Conservation (phyloP, 2,797 vertebrate genomes). For the Gephyroberyx darwinii region DNA sequence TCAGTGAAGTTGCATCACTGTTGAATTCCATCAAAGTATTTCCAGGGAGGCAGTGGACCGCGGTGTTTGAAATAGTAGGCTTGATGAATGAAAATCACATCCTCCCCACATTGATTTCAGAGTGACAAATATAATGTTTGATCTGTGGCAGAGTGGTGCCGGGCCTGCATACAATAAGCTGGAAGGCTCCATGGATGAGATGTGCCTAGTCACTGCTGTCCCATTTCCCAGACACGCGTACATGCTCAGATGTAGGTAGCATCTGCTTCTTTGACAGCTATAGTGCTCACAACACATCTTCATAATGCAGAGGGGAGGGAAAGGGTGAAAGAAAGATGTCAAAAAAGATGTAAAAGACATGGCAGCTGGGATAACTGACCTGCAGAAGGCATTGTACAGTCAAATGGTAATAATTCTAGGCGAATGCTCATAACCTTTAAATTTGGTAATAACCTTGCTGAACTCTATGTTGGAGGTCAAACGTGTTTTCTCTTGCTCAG, state of each 20-base stretch:
- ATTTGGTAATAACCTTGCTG: constrained; percentile 26
- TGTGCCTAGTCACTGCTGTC: constrained; percentile 50
- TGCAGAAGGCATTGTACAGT: constrained; percentile 27
- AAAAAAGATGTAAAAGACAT: constrained; percentile 49
- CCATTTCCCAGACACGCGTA: constrained; percentile 20
- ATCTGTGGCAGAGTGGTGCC: constrained; percentile 57
- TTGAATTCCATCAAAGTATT: constrained; percentile 49
- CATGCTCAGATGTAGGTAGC: constrained; percentile 9
- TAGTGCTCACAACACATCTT: constrained; percentile 26
- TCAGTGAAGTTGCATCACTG: constrained; percentile 36
- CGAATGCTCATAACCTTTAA: constrained; percentile 43
- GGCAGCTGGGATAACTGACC: constrained; percentile 51
- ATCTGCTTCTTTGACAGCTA: constrained; percentile 25
- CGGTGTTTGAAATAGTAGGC: constrained; percentile 53
- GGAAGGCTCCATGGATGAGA: constrained; percentile 56
- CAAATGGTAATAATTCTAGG: constrained; percentile 10
- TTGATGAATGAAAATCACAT: constrained; percentile 59
- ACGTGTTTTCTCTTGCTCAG: constrained; percentile 6
- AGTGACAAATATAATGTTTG: constrained; percentile 63
- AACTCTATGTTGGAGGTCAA: constrained; percentile 13
- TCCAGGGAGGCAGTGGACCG: constrained; percentile 34
- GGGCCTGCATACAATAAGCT: constrained; percentile 46
- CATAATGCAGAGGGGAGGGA: constrained; percentile 26
- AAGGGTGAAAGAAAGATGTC: constrained; percentile 10
- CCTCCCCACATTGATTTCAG: constrained; percentile 43